A percentile compares a stretch with the other conserved stretches of the same genome.
Conservation (phyloP, 2,888 invertebrate species). For the Spodoptera picta region DNA sequence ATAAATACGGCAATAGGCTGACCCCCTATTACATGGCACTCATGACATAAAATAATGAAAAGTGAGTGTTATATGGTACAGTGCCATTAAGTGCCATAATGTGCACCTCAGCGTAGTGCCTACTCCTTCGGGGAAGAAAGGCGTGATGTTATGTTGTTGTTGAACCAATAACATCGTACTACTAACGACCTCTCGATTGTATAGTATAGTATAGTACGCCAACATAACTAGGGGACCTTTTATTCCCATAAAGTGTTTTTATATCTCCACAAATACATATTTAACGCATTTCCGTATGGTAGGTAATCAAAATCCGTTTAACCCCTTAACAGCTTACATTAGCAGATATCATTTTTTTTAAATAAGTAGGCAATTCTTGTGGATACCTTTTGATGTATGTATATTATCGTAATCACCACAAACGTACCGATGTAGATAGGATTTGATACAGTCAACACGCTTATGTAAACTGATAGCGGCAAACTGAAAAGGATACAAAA, state of each 20-base stretch:
- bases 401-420: slow-evolving; percentile 67
- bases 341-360: slow-evolving; percentile 30
- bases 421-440: slow-evolving; percentile 72
- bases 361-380: slow-evolving; percentile 53
- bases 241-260: slow-evolving; percentile 1
- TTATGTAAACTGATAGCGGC: slow-evolving; percentile 84
- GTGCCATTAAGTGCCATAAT: no score
- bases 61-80: no score
- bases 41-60: no score
- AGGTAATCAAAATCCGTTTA: slow-evolving; percentile 29
- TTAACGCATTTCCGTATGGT: slow-evolving; percentile 23
- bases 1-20: no score
- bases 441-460: slow-evolving; percentile 74
- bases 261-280: not conserved
- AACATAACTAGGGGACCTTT: no score
- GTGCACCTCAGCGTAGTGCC: no score
- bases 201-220: no score
- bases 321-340: slow-evolving; percentile 31
- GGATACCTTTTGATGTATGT: slow-evolving; percentile 55
- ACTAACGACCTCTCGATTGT: no score
- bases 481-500: slow-evolving; percentile 81
- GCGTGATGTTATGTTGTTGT: no score
- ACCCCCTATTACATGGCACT: no score
- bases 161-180: no score
- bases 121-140: no score